Evolutionary conservation across 2,797 vertebrate species (phyloP), one percentile per base, ranked within the genome.

Genomic region (Coluber constrictor): DNA sequence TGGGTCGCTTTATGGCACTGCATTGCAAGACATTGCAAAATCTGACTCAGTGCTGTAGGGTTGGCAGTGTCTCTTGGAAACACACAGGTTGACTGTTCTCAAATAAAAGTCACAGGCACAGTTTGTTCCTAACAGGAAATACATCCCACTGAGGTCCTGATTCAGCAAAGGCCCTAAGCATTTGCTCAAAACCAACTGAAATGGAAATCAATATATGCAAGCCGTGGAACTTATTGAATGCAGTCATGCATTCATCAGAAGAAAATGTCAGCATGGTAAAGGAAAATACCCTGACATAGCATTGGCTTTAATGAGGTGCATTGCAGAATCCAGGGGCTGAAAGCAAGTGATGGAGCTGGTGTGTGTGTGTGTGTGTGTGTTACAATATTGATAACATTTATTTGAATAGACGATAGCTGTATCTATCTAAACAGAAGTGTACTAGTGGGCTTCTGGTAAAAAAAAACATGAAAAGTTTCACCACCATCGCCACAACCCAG

Each of bases 191-290:
- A 74, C 0, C 29, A 61, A 91, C 0, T n/a, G 0, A 54, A 92
- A 95, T 90, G 91, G 56, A 94, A 94, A 87, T 66, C 63, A 94
- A 83, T 86, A 95, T 93, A 16, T 87, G 8, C 5, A 91, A 66
- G 2, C 5, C 0, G 0, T 60, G 94, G 20, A 90, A 91, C 15
- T n/a, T 70, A 92, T 79, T 93, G 92, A 93, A 94, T 90, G 57
- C 93, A 91, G 47, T 32, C 5, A 51, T 90, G 56, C 3, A 87
- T 94, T 94, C 29, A 93, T 25, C 90, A 94, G 88, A 15, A 93
- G n/a, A 87, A 92, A 95, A 96, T 93, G 60, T 6, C 47, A 94
- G 18, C 13, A 66, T 54, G 57, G 93, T 47, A 93, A 89, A 93
- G 51, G 32, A 66, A 91, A 90, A 59, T 7, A 90, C 37, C 83